Conservation (phyloP, 2,797 vertebrate genomes). For the Myotis findleyi region DNA sequence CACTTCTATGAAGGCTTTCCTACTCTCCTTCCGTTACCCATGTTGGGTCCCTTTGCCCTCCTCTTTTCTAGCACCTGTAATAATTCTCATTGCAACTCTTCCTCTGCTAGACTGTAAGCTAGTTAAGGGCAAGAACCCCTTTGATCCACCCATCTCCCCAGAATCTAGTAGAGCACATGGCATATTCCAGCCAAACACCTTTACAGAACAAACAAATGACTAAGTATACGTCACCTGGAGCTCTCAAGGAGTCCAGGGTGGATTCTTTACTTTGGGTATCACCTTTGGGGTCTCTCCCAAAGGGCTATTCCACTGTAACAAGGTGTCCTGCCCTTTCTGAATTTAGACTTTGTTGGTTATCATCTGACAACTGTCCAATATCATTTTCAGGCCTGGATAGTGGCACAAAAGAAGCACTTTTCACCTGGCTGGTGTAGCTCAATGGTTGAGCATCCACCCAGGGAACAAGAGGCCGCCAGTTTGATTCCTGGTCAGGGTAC, state of each 20-base stretch:
- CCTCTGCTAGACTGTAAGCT: not conserved
- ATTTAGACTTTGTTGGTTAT: not conserved
- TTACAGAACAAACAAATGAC: not conserved
- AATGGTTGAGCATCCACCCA: too few relatives aligned
- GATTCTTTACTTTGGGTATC: not conserved
- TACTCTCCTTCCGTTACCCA: not conserved
- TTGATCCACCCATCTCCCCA: not conserved
- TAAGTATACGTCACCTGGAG: not conserved
- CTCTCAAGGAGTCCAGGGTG: not conserved
- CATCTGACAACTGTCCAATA: not conserved
- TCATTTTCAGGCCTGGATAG: not conserved
- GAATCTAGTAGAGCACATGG: not conserved
- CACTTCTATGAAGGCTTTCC: not conserved
- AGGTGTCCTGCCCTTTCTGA: not conserved
- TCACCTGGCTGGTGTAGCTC: not conserved
- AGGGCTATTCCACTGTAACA: not conserved
- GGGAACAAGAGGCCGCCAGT: too few relatives aligned
- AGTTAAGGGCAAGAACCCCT: not conserved
- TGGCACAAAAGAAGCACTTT: not conserved
- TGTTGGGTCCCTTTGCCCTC: not conserved
- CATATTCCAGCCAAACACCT: not conserved
- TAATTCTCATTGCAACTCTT: not conserved
- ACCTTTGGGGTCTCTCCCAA: not conserved
- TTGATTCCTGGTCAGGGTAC: too few relatives aligned
- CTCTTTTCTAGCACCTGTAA: not conserved